Conservation (phyloP, 1,140 invertebrate species). For the Drosophila littoralis region DNA sequence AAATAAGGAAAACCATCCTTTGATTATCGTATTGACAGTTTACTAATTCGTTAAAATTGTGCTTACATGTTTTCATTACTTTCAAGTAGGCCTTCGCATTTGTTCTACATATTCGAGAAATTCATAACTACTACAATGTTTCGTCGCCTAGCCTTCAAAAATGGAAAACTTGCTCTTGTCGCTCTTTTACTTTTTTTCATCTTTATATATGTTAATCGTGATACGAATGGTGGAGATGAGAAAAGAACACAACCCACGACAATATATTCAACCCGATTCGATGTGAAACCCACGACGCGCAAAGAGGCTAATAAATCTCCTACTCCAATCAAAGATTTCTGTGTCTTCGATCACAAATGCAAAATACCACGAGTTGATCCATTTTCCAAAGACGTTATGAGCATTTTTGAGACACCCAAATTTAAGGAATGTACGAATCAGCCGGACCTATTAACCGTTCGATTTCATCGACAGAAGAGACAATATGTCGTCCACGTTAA, state of each 20-base stretch:
- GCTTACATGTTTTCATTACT: no score
- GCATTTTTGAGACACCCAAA: conserved; percentile 85
- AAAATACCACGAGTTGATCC: conserved; percentile 86
- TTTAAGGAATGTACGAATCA: conserved; percentile 86
- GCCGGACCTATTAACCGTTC: conserved; percentile 84
- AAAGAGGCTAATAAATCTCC: no score
- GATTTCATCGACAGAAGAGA: conserved; percentile 50
- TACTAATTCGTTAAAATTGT: neutral
- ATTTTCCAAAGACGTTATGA: conserved; percentile 86
- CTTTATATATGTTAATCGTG: conserved; percentile 7
- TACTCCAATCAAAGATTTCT: conserved; percentile 23
- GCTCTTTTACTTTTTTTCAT: neutral
- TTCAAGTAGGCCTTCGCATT: neutral
- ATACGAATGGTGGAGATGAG: neutral
- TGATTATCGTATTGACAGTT: no score
- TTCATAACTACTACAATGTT: conserved; percentile 19
- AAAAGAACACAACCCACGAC: neutral
- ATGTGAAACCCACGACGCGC: neutral
- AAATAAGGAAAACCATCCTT: no score
- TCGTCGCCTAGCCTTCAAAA: neutral
- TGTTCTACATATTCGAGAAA: neutral
- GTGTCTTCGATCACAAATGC: conserved; percentile 37
- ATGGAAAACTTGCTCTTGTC: conserved; percentile 13
- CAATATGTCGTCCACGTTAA: conserved; percentile 62
- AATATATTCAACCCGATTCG: neutral